A percentile compares a stretch with the other conserved stretches of the same genome.
These are phyloP conservation scores for Siphlonurus alternatus DNA, from an alignment of 2,888 invertebrate genomes.

Conservation along the genomic window DNA sequence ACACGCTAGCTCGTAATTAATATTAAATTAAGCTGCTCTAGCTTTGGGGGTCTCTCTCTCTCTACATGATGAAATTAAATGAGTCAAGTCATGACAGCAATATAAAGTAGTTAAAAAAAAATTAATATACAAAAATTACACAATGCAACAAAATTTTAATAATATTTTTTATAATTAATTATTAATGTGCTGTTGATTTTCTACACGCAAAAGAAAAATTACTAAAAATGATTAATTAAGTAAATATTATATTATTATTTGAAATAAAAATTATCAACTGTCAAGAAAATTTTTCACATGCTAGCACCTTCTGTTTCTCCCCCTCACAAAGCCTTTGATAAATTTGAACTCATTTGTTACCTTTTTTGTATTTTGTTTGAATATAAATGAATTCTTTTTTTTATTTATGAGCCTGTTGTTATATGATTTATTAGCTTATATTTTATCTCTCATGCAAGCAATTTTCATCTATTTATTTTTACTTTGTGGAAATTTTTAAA, in stretches of 20 bases:
- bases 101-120: not conserved
- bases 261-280: not conserved
- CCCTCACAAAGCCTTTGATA: not conserved
- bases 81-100: not conserved
- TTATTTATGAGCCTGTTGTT: not conserved
- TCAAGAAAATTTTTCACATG: not conserved
- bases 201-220: not conserved
- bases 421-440: not conserved
- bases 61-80: not conserved
- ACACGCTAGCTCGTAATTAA: not conserved
- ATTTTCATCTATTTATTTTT: not conserved
- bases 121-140: not conserved
- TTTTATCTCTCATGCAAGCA: not conserved
- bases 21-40: not conserved
- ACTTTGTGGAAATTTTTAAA: no score
- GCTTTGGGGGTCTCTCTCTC: not conserved
- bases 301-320: not conserved
- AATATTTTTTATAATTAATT: not conserved
- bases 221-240: not conserved
- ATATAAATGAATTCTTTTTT: not conserved
- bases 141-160: not conserved
- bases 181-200: not conserved
- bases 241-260: not conserved
- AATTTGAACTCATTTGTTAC: not conserved
- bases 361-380: not conserved